Percentiles rank a stretch among this genome's conserved stretches.
phyloP scores from a whole-genome alignment of 2,888 invertebrate species.

The Scrobipalpa atriplicella region DNA sequence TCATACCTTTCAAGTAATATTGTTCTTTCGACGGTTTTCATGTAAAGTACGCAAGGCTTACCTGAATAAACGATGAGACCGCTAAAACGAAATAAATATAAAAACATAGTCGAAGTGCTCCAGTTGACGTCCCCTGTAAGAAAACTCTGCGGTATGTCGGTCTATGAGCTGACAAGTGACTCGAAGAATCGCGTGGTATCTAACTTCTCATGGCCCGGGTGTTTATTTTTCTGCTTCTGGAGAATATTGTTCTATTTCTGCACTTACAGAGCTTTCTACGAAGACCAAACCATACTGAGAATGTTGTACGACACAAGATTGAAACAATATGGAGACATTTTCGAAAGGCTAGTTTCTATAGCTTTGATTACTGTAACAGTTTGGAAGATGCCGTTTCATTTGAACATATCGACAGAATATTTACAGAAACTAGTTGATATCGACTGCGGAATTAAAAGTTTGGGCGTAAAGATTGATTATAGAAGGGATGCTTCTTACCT shows the following conservation, averaged over 20 bases:
- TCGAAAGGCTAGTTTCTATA: slow-evolving; percentile 50
- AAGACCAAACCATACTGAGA: slow-evolving; percentile 59
- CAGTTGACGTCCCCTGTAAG: not conserved
- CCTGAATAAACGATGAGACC: not conserved
- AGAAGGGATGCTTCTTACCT: slow-evolving; percentile 42
- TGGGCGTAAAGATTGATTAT: slow-evolving; percentile 53
- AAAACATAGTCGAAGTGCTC: not conserved
- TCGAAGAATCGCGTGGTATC: slow-evolving; percentile 34
- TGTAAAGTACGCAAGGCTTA: not conserved
- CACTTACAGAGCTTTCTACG: slow-evolving; percentile 45
- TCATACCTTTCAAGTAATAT: not conserved
- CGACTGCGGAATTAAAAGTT: slow-evolving; percentile 49
- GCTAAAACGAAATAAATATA: not conserved
- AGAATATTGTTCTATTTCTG: slow-evolving; percentile 53
- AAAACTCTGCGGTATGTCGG: not conserved
- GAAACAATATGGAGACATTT: slow-evolving; percentile 61
- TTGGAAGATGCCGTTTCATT: slow-evolving; percentile 54
- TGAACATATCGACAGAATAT: slow-evolving; percentile 44
- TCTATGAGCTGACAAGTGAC: not conserved
- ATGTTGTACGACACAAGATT: slow-evolving; percentile 62
- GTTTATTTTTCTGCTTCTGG: slow-evolving; percentile 47
- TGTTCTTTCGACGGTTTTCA: not conserved
- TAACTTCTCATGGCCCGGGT: slow-evolving; percentile 48
- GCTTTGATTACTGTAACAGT: slow-evolving; percentile 49
- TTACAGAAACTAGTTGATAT: slow-evolving; percentile 50